Base-by-base conservation (phyloP, 1,140 invertebrate species). In the Conus betulinus region DNA sequence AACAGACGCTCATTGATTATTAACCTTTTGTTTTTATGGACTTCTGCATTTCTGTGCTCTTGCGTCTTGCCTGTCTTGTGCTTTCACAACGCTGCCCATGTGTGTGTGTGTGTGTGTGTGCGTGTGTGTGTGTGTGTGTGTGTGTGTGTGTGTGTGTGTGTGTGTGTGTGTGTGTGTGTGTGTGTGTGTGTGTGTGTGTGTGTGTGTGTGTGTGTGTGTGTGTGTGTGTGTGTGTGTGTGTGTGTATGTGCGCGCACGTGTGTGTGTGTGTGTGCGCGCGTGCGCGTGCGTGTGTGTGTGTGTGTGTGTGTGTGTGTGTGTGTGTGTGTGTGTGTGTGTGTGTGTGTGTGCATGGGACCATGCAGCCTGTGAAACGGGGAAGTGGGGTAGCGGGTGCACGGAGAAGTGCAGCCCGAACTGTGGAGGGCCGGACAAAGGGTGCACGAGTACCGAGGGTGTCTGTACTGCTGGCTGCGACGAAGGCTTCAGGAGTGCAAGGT, bases 331-430 rank as follows among this genome's bases (percentile, higher is more conserved):
- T 60, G 8, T 63, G 60, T 23, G 4, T 71, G 67, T 71, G 67
- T 71, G 60, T 79, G 25, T 25, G 53, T 55, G 25, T 82, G 53
- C 17, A 25, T 83, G 8, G 53, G 23, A 23, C 5, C 15, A 20
- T 57, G 85, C 85, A 87, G 85, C 67, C 4, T 87, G 85, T 25
- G 71, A 27, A 2, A 11, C 53, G 74, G 85, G 85, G 11, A 78
- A 25, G 67, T 87, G 74, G 71, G 85, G 85, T 52, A 55, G 39
- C 20, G 51, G 74, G 20, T 87, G 85, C 25, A 76, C n/a, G 2
- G 53, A 55, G 17, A 55, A n/a, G 85, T 87, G 85, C 85, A 87
- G 85, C 71, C 51, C 23, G 17, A 55, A 87, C 85, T 87, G 85
- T 15, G 52, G 51, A 17, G 85, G 85, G 17, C 5, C 52, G 51